Percentiles rank a stretch among this genome's conserved stretches.
Evolutionary conservation across 2,113 vertebrate genomes (phyloP).

Genomic region (Lophura nycthemera): DNA sequence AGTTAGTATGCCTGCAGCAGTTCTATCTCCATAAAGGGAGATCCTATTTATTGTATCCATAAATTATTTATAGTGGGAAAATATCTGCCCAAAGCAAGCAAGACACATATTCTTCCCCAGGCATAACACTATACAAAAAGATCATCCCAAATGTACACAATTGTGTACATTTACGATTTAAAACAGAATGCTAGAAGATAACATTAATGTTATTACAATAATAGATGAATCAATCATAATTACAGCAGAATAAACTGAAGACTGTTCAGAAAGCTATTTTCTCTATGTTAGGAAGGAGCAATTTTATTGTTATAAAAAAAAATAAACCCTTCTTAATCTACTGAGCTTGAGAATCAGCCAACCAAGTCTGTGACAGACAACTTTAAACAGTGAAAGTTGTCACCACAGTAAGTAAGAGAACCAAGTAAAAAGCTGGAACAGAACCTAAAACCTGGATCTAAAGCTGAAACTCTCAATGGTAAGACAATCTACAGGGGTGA

Average conservation of each 20-base stretch:
- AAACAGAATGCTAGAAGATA: neutral
- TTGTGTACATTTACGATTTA: neutral
- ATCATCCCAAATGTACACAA: neutral
- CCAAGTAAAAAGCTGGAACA: neutral
- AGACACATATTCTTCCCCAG: neutral
- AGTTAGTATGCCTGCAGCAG: neutral
- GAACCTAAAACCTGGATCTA: neutral
- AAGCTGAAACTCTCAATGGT: neutral
- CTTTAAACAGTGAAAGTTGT: neutral
- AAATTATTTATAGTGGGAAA: constrained; percentile 5
- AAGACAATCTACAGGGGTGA: neutral
- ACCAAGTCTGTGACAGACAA: neutral
- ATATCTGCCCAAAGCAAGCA: neutral
- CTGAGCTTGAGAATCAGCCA: neutral
- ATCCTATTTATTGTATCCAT: neutral
- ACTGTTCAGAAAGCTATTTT: neutral
- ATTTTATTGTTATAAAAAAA: neutral
- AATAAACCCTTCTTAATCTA: neutral
- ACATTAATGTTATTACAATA: neutral
- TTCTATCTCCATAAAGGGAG: neutral
- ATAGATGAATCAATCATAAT: neutral
- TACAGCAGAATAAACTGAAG: accelerated
- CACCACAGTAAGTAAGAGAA: neutral
- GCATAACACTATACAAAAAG: neutral
- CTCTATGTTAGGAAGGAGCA: neutral